Conservation (phyloP, 2,113 vertebrate genomes). For the Pyrgilauda ruficollis region DNA sequence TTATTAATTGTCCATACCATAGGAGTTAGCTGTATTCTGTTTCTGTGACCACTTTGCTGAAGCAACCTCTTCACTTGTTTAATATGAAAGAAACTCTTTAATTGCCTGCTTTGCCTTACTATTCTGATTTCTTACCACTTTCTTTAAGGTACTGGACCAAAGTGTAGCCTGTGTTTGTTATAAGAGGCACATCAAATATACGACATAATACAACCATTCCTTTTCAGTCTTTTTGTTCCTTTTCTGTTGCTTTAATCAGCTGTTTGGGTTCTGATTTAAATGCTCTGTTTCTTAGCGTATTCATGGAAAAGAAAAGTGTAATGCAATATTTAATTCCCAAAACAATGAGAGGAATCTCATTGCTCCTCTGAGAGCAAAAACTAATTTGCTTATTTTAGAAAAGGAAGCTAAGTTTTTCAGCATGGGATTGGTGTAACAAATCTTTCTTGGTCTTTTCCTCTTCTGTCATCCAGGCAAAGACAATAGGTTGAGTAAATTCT, state of each 20-base stretch:
- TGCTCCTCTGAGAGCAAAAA: background rate
- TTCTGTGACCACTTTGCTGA: background rate
- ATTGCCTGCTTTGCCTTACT: background rate
- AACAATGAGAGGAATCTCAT: background rate
- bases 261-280: background rate
- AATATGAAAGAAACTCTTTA: background rate
- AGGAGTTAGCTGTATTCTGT: background rate
- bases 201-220: background rate
- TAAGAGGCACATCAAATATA: background rate
- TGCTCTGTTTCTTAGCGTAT: background rate
- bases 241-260: background rate
- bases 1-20: background rate
- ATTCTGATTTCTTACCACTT: background rate
- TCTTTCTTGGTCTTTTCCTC: background rate
- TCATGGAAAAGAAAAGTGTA: background rate
- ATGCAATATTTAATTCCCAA: background rate
- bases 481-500: background rate
- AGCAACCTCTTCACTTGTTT: background rate
- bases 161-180: background rate
- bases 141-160: background rate
- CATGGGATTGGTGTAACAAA: background rate
- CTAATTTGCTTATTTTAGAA: background rate
- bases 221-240: background rate
- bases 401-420: background rate
- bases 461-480: background rate